phyloP scores from a whole-genome alignment of 2,113 vertebrate species.

The Tautogolabrus adspersus region DNA sequence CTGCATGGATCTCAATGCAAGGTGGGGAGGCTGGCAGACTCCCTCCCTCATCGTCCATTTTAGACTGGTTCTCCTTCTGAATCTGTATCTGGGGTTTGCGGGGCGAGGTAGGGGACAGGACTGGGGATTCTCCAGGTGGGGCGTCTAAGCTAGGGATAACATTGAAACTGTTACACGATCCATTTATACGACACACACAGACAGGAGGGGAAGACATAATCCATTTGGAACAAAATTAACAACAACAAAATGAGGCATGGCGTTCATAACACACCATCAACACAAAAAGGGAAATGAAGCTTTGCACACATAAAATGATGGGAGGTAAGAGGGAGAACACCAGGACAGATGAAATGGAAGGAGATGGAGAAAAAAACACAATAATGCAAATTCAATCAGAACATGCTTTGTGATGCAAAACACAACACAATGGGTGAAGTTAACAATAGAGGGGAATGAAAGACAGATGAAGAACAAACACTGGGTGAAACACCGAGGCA shows the following conservation, averaged over 20 bases:
- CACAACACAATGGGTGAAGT: neutral
- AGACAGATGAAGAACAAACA: slow-evolving; percentile 5
- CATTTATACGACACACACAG: slow-evolving; percentile 13
- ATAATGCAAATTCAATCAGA: slow-evolving; percentile 36
- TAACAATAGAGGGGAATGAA: neutral
- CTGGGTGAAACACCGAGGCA: neutral
- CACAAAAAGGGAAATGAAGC: neutral
- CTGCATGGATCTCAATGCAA: slow-evolving; percentile 35
- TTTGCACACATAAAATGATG: neutral
- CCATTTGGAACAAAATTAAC: slow-evolving; percentile 6
- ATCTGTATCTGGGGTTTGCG: slow-evolving; percentile 49
- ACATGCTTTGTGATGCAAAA: slow-evolving; percentile 17
- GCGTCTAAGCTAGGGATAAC: slow-evolving; percentile 56
- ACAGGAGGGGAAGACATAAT: neutral
- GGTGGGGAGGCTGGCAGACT: slow-evolving; percentile 25
- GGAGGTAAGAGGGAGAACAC: slow-evolving; percentile 11
- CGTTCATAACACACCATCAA: neutral
- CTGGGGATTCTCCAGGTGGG: slow-evolving; percentile 27
- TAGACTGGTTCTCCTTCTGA: slow-evolving; percentile 30
- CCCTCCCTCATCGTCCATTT: slow-evolving; percentile 39
- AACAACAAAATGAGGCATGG: slow-evolving; percentile 4
- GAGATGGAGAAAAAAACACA: slow-evolving; percentile 30
- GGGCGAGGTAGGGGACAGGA: slow-evolving; percentile 17
- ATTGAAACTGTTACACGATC: slow-evolving; percentile 47
- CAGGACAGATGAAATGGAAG: slow-evolving; percentile 6